These are phyloP conservation scores for human DNA, from an alignment of 2,113 vertebrate genomes.

Conservation along the genomic window DNA sequence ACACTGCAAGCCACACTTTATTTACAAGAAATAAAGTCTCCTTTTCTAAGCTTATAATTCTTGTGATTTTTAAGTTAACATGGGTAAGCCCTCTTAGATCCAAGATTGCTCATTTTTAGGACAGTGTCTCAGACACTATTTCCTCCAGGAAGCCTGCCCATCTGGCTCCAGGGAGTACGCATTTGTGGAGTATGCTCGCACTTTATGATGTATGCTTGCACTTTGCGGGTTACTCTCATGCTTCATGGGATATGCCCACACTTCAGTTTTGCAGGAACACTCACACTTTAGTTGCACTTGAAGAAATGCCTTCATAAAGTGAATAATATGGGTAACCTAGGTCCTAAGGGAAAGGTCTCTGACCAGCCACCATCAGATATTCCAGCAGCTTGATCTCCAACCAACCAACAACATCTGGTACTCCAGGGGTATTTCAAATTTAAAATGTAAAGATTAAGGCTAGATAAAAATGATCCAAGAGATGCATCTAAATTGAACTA, in stretches of 20 bases:
- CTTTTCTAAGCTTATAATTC: too few species aligned
- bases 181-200: neutral
- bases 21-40: too few species aligned
- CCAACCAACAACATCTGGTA: too few species aligned
- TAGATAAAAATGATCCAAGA: neutral
- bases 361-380: neutral
- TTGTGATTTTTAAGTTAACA: too few species aligned
- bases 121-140: neutral
- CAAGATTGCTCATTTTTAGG: neutral
- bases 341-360: neutral
- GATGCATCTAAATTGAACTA: too few species aligned
- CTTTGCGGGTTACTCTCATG: neutral
- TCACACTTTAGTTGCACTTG: neutral
- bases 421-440: neutral
- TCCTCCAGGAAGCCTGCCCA: neutral
- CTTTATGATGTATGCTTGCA: neutral
- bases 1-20: too few species aligned
- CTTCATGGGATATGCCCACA: neutral
- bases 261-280: neutral
- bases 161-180: neutral
- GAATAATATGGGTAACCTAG: neutral
- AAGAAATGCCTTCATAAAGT: neutral
- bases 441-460: neutral
- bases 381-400: too few species aligned
- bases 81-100: neutral